phyloP scores from a whole-genome alignment of 2,888 invertebrate genomes.

The Malachius bipustulatus region DNA sequence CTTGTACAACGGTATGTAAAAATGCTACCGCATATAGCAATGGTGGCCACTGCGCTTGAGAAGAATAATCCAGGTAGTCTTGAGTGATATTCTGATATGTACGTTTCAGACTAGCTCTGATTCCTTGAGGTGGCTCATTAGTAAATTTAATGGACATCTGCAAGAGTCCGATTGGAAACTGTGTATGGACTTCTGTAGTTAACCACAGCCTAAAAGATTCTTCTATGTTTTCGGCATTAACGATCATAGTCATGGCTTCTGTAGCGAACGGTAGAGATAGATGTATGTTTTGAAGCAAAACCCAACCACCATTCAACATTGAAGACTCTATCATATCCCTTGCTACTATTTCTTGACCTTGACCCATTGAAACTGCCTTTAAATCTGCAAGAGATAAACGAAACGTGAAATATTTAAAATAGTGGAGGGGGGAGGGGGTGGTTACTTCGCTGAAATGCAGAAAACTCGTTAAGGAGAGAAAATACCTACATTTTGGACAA shows the following conservation, averaged over 20 bases:
- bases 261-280: conserved; percentile 89
- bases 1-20: conserved; percentile 89
- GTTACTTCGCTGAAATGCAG: too few species aligned
- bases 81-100: conserved; percentile 85
- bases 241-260: conserved; percentile 80
- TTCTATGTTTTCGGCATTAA: conserved; percentile 73
- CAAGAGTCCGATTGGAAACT: conserved; percentile 74
- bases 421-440: neutral
- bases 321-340: conserved; percentile 35
- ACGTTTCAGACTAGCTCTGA: conserved; percentile 83
- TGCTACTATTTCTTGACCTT: conserved; percentile 70
- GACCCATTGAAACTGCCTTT: conserved; percentile 92
- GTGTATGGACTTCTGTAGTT: conserved; percentile 86
- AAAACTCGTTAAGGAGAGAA: too few species aligned
- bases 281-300: conserved; percentile 90
- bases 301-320: conserved; percentile 69
- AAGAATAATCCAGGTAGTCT: conserved; percentile 85
- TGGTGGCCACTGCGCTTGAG: conserved; percentile 87
- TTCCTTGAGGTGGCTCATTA: conserved; percentile 94
- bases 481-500: too few species aligned
- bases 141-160: conserved; percentile 96
- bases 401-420: conserved; percentile 4
- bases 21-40: conserved; percentile 89
- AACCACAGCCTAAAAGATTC: conserved; percentile 78
- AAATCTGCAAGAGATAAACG: conserved; percentile 44